Evolutionary conservation across 2,888 invertebrate genomes (phyloP).

Genomic region (Plagiodera versicolora): DNA sequence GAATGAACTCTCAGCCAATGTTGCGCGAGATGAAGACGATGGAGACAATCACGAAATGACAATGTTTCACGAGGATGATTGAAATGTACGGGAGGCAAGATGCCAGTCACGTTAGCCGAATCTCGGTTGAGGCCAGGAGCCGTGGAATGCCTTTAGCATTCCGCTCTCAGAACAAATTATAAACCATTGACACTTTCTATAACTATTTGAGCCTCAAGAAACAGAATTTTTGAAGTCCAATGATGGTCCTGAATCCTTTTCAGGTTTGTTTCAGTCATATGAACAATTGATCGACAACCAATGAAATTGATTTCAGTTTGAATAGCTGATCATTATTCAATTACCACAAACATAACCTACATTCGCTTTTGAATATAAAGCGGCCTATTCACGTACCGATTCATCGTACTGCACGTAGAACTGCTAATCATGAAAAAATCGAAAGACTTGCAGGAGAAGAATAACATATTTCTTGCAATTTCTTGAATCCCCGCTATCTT

Average conservation of each 20-base stretch:
- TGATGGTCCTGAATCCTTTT: slow-evolving; percentile 34
- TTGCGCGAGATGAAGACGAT: background rate
- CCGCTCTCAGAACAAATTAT: slow-evolving; percentile 51
- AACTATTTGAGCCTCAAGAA: slow-evolving; percentile 44
- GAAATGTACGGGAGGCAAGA: slow-evolving; percentile 46
- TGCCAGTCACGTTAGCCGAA: slow-evolving; percentile 47
- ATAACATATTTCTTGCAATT: too few species aligned
- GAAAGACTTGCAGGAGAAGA: too few species aligned
- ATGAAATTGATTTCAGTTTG: too few species aligned
- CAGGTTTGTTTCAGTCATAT: too few species aligned
- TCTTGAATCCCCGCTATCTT: too few species aligned
- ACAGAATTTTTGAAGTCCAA: slow-evolving; percentile 38
- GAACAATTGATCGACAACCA: too few species aligned
- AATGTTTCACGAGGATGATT: slow-evolving; percentile 36
- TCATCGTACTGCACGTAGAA: too few species aligned
- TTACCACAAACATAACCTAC: too few species aligned
- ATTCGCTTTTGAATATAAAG: too few species aligned
- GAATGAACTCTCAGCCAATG: background rate
- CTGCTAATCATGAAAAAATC: too few species aligned
- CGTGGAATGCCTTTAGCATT: slow-evolving; percentile 53
- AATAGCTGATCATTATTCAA: too few species aligned
- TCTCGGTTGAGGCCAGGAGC: slow-evolving; percentile 45
- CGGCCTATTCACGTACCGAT: too few species aligned
- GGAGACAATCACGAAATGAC: slow-evolving; percentile 3
- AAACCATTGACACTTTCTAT: slow-evolving; percentile 51